phyloP scores from a whole-genome alignment of 2,113 vertebrate species.

The Pao palembangensis region DNA sequence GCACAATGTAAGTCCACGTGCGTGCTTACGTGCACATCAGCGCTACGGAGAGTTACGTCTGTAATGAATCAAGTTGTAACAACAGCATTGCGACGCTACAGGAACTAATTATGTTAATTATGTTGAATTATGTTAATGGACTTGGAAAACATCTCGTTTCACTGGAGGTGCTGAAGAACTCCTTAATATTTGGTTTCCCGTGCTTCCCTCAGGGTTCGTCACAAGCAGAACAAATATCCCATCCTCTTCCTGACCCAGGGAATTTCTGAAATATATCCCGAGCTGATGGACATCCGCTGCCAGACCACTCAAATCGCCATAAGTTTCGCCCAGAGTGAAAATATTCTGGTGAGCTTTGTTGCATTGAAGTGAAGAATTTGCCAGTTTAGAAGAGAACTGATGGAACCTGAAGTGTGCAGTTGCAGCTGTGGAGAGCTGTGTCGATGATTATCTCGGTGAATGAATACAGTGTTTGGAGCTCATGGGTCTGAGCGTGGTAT shows the following conservation, averaged over 20 bases:
- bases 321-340: conserved; percentile 95
- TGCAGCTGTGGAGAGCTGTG: no score
- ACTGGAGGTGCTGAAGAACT: not conserved
- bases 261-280: conserved; percentile 84
- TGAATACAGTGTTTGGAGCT: no score
- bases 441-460: no score
- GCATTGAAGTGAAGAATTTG: not conserved
- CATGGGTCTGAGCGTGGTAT: no score
- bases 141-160: not conserved
- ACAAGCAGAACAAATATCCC: conserved; percentile 97
- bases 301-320: conserved; percentile 90
- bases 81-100: no score
- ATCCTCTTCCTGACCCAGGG: conserved; percentile 97
- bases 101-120: no score
- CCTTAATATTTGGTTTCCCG: not conserved
- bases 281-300: conserved; percentile 92
- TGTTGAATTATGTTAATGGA: no score
- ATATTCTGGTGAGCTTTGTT: conserved; percentile 83
- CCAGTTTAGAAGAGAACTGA: not conserved
- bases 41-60: not conserved
- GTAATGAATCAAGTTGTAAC: no score
- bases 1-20: conserved; percentile 85
- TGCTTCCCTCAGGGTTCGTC: conserved; percentile 80
- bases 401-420: no score
- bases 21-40: not conserved